phyloP scores from a whole-genome alignment of 2,797 vertebrate genomes.

The Otolemur crassicaudatus region DNA sequence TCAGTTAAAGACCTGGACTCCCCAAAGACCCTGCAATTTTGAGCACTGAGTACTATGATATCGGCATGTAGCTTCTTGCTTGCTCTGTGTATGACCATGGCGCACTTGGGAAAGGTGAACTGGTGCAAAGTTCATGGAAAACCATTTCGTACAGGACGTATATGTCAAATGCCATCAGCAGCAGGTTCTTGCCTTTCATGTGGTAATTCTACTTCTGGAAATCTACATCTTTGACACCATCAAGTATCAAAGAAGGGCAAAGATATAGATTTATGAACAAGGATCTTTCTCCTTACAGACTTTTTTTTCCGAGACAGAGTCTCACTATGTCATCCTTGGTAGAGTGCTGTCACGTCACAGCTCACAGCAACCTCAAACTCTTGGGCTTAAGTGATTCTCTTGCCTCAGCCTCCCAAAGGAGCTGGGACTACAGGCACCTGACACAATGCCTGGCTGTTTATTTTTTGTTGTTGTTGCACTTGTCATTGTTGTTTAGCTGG shows the following conservation, averaged over 20 bases:
- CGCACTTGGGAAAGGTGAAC: background rate
- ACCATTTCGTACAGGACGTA: background rate
- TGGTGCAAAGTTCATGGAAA: background rate
- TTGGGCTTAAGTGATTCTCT: background rate
- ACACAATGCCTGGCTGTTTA: too few species aligned
- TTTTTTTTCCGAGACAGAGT: background rate
- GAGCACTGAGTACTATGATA: background rate
- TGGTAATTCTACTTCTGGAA: background rate
- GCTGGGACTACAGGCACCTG: background rate
- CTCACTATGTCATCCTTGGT: background rate
- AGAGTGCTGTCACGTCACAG: background rate
- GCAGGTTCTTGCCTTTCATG: background rate
- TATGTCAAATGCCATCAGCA: background rate
- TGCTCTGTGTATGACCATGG: background rate
- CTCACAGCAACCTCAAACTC: background rate
- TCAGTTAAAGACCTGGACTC: background rate
- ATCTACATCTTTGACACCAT: background rate
- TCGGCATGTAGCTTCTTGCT: background rate
- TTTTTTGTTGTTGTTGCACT: too few species aligned
- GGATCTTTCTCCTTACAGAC: background rate
- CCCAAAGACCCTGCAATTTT: background rate
- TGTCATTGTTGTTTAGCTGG: too few species aligned
- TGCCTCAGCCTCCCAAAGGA: background rate
- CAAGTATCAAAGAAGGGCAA: slow-evolving; percentile 14
- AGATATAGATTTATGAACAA: background rate